Conservation (phyloP, 1,140 invertebrate genomes). For the Spodoptera frugiperda region DNA sequence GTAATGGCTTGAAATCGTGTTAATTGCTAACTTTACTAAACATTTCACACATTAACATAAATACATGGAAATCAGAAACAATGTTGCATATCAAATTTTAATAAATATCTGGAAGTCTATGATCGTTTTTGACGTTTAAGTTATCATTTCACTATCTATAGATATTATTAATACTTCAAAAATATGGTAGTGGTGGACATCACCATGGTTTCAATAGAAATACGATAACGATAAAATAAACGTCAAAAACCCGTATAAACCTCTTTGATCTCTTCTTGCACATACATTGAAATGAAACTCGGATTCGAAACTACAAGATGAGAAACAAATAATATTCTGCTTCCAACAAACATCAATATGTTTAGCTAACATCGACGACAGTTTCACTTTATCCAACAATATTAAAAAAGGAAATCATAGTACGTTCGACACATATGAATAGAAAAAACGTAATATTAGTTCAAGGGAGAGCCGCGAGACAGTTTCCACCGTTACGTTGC, state of each 20-base stretch:
- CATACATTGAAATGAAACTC: too few relatives aligned
- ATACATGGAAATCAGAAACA: too few relatives aligned
- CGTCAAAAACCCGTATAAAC: too few relatives aligned
- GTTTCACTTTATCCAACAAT: slow-evolving; percentile 21
- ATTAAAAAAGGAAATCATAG: slow-evolving; percentile 34
- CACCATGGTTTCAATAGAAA: too few relatives aligned
- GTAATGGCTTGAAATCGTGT: slow-evolving; percentile 8
- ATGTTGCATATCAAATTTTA: too few relatives aligned
- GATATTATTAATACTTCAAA: too few relatives aligned
- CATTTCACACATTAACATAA: background rate
- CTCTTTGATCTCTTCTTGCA: too few relatives aligned
- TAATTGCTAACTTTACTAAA: background rate
- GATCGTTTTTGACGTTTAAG: too few relatives aligned
- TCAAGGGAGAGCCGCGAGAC: slow-evolving; percentile 4
- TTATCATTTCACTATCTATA: too few relatives aligned
- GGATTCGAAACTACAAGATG: background rate
- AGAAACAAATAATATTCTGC: slow-evolving; percentile 7
- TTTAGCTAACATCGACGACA: slow-evolving; percentile 20
- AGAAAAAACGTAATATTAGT: slow-evolving; percentile 39
- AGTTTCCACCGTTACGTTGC: slow-evolving; percentile 11
- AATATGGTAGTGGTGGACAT: too few relatives aligned
- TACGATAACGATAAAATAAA: too few relatives aligned
- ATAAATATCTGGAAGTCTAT: too few relatives aligned
- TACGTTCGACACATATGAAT: slow-evolving; percentile 8
- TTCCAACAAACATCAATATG: slow-evolving; percentile 15